Conservation (phyloP, 2,888 invertebrate species). For the Graphium colonna region DNA sequence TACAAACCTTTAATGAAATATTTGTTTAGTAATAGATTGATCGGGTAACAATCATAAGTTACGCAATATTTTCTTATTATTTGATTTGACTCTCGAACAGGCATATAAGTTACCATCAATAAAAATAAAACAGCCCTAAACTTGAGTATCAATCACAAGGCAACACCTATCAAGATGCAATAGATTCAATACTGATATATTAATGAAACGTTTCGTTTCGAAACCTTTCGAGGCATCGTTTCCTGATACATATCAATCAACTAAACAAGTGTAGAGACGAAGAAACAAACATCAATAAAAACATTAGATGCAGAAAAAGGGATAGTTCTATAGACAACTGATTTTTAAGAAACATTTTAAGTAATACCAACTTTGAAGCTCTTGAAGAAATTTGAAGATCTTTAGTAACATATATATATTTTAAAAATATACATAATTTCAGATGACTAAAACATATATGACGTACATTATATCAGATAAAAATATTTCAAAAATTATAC, state of each 20-base stretch:
- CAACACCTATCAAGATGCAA: slow-evolving; percentile 11
- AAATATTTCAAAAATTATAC: too few species aligned
- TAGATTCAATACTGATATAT: slow-evolving; percentile 13
- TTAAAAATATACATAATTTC: too few species aligned
- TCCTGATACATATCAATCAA: slow-evolving; percentile 21
- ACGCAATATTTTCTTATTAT: too few species aligned
- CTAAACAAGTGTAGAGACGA: slow-evolving; percentile 3
- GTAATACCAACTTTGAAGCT: background rate
- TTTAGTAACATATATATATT: too few species aligned
- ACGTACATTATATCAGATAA: too few species aligned
- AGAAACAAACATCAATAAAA: slow-evolving; percentile 2
- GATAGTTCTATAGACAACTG: background rate
- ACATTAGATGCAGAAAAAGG: background rate
- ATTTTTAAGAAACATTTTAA: background rate
- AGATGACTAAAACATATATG: too few species aligned
- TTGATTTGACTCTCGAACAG: too few species aligned
- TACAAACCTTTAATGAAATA: too few species aligned
- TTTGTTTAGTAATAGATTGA: too few species aligned
- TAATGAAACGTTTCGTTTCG: slow-evolving; percentile 20
- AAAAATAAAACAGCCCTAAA: slow-evolving; percentile 1
- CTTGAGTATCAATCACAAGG: background rate
- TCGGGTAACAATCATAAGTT: too few species aligned
- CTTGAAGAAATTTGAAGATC: too few species aligned
- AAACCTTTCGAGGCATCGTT: slow-evolving; percentile 14
- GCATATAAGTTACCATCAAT: too few species aligned